phyloP scores from a whole-genome alignment of 1,140 invertebrate species.

The Pemphigus obesinymphae region DNA sequence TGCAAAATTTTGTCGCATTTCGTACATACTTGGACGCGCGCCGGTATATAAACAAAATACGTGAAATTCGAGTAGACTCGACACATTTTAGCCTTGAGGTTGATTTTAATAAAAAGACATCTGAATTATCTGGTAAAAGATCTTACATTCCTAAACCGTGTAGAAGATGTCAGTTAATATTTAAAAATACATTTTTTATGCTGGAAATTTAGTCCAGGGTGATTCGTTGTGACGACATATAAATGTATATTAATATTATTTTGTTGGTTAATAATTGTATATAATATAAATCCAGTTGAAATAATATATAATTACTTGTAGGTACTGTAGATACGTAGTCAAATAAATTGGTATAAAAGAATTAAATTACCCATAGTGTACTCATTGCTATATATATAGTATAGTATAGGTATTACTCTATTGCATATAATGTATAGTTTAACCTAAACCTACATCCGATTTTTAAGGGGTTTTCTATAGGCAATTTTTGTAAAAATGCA shows the following conservation, averaged over 20 bases:
- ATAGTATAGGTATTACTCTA: too few species aligned
- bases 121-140: not conserved
- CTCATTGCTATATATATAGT: too few species aligned
- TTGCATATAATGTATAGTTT: too few species aligned
- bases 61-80: not conserved
- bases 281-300: not conserved
- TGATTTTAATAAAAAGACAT: not conserved
- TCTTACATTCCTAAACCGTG: too few species aligned
- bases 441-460: too few species aligned
- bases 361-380: too few species aligned
- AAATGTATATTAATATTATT: not conserved
- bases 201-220: not conserved
- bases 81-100: not conserved
- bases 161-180: not conserved
- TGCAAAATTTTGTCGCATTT: not conserved
- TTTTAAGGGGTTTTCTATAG: too few species aligned
- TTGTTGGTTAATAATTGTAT: not conserved
- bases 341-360: not conserved
- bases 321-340: too few species aligned
- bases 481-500: too few species aligned
- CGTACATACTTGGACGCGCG: not conserved
- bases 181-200: conserved; percentile 2
- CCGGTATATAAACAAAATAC: not conserved
- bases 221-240: not conserved
- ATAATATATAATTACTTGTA: too few species aligned